Evolutionary conservation across 2,113 vertebrate genomes (phyloP).

Genomic region (Motacilla tschutschensis): DNA sequence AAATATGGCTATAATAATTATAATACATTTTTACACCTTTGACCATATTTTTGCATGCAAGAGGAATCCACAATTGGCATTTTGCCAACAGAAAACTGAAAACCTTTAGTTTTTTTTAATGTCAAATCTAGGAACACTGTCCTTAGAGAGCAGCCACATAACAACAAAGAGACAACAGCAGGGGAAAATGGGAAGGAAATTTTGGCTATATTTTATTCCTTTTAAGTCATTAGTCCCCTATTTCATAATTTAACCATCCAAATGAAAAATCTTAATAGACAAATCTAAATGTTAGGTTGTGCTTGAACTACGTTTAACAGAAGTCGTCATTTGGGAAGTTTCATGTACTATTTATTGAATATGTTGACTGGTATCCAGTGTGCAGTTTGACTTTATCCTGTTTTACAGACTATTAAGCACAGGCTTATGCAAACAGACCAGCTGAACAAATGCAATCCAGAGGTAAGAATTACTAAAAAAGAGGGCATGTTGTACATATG

Average conservation of each 20-base stretch:
- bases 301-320: background rate
- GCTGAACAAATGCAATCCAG: conserved; percentile 1
- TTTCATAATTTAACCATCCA: background rate
- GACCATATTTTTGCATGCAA: background rate
- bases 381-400: background rate
- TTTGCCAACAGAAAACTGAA: background rate
- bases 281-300: background rate
- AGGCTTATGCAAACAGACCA: conserved; percentile 34
- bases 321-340: background rate
- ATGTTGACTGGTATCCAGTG: background rate
- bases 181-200: background rate
- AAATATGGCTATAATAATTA: background rate
- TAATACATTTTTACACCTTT: background rate
- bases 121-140: background rate
- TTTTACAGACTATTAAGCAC: conserved; percentile 67
- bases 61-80: background rate
- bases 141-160: background rate
- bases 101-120: background rate
- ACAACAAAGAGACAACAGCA: background rate
- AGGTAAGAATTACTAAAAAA: conserved; percentile 62
- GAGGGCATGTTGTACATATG: background rate
- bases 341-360: background rate
- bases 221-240: background rate
- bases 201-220: background rate
- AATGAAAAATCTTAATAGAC: background rate